Percentiles rank a stretch among this genome's conserved stretches.
Evolutionary conservation across 2,113 vertebrate genomes (phyloP).

Genomic region (Centropus unirufus): DNA sequence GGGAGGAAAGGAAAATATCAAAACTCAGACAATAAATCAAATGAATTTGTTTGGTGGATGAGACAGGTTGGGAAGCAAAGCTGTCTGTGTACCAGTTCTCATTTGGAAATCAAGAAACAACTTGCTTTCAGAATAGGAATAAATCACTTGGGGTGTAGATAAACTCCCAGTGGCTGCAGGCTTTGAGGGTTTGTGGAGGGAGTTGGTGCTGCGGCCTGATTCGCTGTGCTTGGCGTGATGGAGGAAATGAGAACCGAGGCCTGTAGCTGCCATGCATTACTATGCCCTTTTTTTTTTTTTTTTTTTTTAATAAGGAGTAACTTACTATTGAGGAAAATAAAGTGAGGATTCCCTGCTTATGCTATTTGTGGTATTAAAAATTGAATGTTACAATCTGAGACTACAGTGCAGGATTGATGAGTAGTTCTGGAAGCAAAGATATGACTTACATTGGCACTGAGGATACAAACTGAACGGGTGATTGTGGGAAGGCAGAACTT

Average conservation of each 20-base stretch:
- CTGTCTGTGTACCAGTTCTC: neutral
- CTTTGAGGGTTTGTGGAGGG: neutral
- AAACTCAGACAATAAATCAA: neutral
- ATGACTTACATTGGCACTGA: neutral
- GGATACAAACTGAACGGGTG: neutral
- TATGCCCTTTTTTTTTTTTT: neutral
- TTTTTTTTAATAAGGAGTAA: neutral
- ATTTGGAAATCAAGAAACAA: neutral
- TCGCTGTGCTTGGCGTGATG: neutral
- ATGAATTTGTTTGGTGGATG: neutral
- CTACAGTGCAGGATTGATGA: neutral
- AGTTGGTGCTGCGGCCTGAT: neutral
- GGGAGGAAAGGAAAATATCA: neutral
- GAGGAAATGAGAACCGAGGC: neutral
- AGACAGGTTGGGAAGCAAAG: neutral
- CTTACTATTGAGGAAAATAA: neutral
- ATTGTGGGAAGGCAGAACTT: neutral
- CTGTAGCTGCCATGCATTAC: neutral
- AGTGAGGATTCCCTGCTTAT: neutral
- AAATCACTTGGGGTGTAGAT: neutral
- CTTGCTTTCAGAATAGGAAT: neutral
- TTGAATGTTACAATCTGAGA: neutral
- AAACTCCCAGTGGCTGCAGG: neutral
- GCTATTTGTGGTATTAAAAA: slow-evolving; percentile 8
- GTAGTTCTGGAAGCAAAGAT: neutral